phyloP scores from a whole-genome alignment of 2,113 vertebrate genomes.

The Pionites leucogaster region DNA sequence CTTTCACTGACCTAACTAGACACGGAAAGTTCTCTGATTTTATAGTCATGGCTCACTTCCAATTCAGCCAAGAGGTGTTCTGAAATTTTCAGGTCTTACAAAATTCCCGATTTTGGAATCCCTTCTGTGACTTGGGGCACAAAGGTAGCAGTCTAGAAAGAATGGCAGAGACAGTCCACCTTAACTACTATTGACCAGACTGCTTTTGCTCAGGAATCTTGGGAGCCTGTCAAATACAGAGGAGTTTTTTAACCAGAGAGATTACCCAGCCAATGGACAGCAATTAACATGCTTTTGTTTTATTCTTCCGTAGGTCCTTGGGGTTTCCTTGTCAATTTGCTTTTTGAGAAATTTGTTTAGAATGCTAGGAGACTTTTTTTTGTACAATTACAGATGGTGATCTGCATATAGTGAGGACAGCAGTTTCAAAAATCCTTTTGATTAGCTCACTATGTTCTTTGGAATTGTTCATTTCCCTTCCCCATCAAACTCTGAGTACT shows the following conservation, averaged over 20 bases:
- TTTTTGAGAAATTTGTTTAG: background rate
- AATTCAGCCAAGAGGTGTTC: background rate
- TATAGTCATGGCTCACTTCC: background rate
- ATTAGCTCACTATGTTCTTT: background rate
- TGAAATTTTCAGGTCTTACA: background rate
- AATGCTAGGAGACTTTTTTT: background rate
- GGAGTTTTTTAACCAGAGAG: background rate
- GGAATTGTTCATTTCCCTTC: background rate
- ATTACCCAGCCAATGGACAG: background rate
- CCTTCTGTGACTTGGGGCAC: background rate
- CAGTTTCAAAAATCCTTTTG: background rate
- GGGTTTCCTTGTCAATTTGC: background rate
- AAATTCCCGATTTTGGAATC: background rate
- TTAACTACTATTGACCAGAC: background rate
- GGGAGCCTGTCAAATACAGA: background rate
- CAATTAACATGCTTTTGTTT: background rate
- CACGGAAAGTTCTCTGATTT: background rate
- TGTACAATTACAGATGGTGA: background rate
- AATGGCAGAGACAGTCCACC: background rate
- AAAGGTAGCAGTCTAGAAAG: background rate
- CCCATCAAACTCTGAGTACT: background rate
- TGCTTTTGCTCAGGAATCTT: background rate
- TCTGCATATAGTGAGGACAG: background rate
- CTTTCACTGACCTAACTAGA: background rate
- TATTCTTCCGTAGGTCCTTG: background rate